Base-by-base conservation (phyloP, 2,888 invertebrate species). In the Protonemura montana region DNA sequence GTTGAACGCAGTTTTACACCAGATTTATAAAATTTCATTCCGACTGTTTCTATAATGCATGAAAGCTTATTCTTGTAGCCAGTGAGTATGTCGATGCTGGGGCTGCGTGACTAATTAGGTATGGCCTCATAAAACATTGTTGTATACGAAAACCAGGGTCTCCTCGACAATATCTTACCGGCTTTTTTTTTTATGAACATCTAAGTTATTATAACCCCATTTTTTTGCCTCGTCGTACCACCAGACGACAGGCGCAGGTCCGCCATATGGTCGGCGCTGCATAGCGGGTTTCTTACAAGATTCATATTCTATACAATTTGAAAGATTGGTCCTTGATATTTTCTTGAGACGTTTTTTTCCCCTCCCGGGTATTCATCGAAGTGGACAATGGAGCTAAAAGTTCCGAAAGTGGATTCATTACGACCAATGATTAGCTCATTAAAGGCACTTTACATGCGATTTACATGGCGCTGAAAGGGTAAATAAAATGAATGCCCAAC, bases 111-210 rank as follows among this genome's bases (percentile, higher is more conserved):
- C 82, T 82, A 82, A 82, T 82, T 82, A 41, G 82, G 30, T 41
- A 82, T 82, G 41, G 41, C 82, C 82, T 35, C 82, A 82, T 41
- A 82, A 82, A 82, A 35, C n/a, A 82, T 82, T 26, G 26, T 41
- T 26, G 10, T 28, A 78, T 78, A 28, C 26, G 82, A 82, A 41
- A 82, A n/a, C 30, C 21, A 26, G 41, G 30, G 82, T 41, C 81
- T 35, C 82, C 35, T 82, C 2, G 42, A 82, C 82, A 82, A 82
- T 82, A 41, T 82, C 82, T 82, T 82, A 26, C 29, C n/a, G n/a
- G n/a, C n/a, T 5, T 82, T 82, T 82, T 82, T 82, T 82, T 82
- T 82, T 82, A 82, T 82, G 82, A n/a, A 35, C 42, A 41, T 29
- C 29, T 59, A 28, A 41, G 42, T 16, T 82, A 35, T 82, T 82